A percentile compares a stretch with the other conserved stretches of the same genome.
These are phyloP conservation scores for Philopotamus ludificatus DNA, from an alignment of 1,140 invertebrate species.

Conservation along the genomic window DNA sequence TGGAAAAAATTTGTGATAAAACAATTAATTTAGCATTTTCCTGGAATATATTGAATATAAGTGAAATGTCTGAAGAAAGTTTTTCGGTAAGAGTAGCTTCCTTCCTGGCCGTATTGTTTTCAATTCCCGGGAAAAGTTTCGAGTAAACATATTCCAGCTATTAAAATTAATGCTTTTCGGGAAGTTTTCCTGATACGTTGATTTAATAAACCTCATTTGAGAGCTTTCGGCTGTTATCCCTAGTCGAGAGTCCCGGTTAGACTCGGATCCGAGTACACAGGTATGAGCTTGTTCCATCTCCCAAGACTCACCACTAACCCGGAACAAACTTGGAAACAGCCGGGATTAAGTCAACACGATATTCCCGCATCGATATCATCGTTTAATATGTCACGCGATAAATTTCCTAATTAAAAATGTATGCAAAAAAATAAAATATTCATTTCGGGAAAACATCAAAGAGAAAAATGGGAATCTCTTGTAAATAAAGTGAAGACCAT, in stretches of 20 bases:
- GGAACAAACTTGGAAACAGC: neutral
- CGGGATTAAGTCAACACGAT: no score
- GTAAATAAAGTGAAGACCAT: neutral
- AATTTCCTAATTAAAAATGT: no score
- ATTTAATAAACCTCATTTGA: constrained; percentile 17
- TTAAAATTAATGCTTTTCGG: constrained; percentile 19
- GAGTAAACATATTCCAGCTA: constrained; percentile 10
- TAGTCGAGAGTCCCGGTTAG: neutral
- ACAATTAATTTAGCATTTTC: no score
- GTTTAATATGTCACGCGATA: no score
- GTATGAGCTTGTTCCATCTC: neutral
- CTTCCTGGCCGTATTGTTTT: constrained; percentile 17
- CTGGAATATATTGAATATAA: neutral
- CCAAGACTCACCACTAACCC: neutral
- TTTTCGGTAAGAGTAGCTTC: constrained; percentile 2
- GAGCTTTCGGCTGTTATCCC: constrained; percentile 1
- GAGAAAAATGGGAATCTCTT: neutral
- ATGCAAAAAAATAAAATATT: no score
- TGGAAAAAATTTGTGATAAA: no score
- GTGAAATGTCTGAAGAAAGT: neutral
- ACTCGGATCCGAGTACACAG: neutral
- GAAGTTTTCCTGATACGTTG: constrained; percentile 14
- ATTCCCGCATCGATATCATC: no score
- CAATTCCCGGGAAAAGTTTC: constrained; percentile 1
- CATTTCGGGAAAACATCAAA: neutral